Base-by-base conservation (phyloP, 2,113 vertebrate species). In the Rynchops niger region DNA sequence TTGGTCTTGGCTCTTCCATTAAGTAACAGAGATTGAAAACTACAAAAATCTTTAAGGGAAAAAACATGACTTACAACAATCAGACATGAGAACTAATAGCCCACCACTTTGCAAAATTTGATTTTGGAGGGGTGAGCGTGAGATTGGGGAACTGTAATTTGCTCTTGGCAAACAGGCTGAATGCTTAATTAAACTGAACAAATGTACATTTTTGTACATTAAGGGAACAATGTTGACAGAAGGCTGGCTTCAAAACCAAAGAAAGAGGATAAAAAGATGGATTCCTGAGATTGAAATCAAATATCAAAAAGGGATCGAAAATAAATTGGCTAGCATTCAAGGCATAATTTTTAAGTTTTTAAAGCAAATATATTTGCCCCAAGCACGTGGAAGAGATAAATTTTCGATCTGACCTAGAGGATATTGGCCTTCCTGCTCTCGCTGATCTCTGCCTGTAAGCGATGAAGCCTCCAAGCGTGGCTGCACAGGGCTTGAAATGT, bases 151-250 rank as follows among this genome's bases (percentile, higher is more conserved):
- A 76, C 43, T 59, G 81, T 82, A 97, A 96, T 97, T 96, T 96
- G 73, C 89, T 98, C 90, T 96, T 95, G 90, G 91, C 90, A 96
- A 97, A 95, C 96, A 91, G 65, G 50, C 15, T 36, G 96, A 90
- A 94, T 91, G 86, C 70, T 95, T 97, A 97, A 98, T 97, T 97
- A 97, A 97, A 97, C 65, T 12, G 88, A 97, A 93, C 90, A 97
- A 97, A 97, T 82, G 80, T 91, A 96, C 88, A 70, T 95, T 97
- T 96, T 96, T 96, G 43, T 88, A 58, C 74, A 88, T 91, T 95
- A 96, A 85, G 80, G 78, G 62, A 97, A 87, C 36, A 95, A 90
- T 66, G 91, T 69, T 96, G 94, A 97, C 87, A 95, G 91, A 79
- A 86, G 47, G 93, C 87, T 98, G 94, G 95, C 94, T 97, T 78